These are phyloP conservation scores for Pinna nobilis DNA, from an alignment of 1,140 invertebrate species.

Conservation along the genomic window DNA sequence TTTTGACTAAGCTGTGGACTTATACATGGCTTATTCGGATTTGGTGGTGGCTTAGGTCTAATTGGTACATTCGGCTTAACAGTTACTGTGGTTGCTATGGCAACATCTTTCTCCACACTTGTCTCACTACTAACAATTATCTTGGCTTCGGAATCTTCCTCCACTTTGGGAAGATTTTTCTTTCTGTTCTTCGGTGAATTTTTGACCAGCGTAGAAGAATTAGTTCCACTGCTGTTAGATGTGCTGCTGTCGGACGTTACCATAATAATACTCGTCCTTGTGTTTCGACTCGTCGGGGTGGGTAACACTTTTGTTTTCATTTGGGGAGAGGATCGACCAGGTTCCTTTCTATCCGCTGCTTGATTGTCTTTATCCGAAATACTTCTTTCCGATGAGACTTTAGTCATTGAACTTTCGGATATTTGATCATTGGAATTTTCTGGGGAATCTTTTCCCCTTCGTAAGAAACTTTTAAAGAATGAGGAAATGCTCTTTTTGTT, in stretches of 20 bases:
- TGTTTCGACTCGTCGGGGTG: not conserved
- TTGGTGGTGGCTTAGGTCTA: conserved; percentile 44
- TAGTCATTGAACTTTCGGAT: not conserved
- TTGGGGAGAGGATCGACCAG: conserved; percentile 37
- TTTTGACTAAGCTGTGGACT: conserved; percentile 13
- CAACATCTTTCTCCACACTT: conserved; percentile 9
- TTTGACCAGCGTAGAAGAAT: not conserved
- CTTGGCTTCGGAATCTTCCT: conserved; percentile 4
- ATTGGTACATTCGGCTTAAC: conserved; percentile 44
- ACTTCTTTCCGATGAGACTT: conserved; percentile 6
- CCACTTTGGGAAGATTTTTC: conserved; percentile 1
- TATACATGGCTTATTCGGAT: conserved; percentile 22
- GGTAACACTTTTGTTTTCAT: conserved; percentile 50
- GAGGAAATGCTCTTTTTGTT: conserved; percentile 59
- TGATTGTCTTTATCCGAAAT: not conserved
- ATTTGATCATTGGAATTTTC: conserved; percentile 28
- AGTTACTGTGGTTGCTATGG: conserved; percentile 33
- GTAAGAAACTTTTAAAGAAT: conserved; percentile 64
- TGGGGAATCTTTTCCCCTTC: conserved; percentile 56
- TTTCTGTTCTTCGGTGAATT: conserved; percentile 16
- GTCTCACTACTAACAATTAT: conserved; percentile 10
- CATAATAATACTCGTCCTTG: conserved; percentile 39
- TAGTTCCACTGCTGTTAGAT: not conserved
- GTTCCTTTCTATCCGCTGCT: conserved; percentile 21
- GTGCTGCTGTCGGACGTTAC: conserved; percentile 30